Base-by-base conservation (phyloP, 1,140 invertebrate species). In the Harlomillsia oculata region DNA sequence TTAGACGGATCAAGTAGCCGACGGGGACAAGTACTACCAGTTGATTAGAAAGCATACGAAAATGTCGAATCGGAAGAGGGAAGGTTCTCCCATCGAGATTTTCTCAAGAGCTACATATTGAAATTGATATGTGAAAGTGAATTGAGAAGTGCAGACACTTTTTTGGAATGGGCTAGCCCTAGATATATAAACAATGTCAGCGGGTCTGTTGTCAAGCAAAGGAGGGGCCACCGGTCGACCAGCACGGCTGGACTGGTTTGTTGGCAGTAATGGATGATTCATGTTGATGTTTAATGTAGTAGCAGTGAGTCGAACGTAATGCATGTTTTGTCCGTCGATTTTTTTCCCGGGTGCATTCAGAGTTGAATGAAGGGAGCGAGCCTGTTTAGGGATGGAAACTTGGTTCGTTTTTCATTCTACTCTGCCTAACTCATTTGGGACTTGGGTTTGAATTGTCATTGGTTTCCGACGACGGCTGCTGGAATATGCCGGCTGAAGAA, bases 311-410 rank as follows among this genome's bases (percentile, higher is more conserved):
- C 56, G 56, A 28, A 30, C 37, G 36, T 52, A 58, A 58, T 58
- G 39, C 34, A 30, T 43, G 39, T 57, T 57, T 57, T 57, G 55
- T 44, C 37, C 28, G n/a, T n/a, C n/a, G 46, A 21, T 30, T 28
- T 39, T 34, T 50, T 57, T 57, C 53, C 39, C 49, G 49, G 49
- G 56, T 50, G 41, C 49, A 58, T 40, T 46, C 45, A 48, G 32
- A 28, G 29, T 11, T 36, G 29, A 20, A 37, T 49, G 9, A 5
- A 50, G 18, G 29, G 23, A 29, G 36, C 14, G 36, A 21, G 23
- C 14, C 16, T 39, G n/a, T 18, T 30, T 14, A 40, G 41, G 32
- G 37, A 43, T 25, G 46, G 46, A 28, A 45, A 46, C 6, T 51
- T 37, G n/a, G 20, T 49, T 49, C n/a, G n/a, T n/a, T n/a, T n/a